Percentiles rank a stretch among this genome's conserved stretches.
These are phyloP conservation scores for Stichodactyla helianthus DNA, from an alignment of 64 coral and sea anemone species.

Conservation along the genomic window DNA sequence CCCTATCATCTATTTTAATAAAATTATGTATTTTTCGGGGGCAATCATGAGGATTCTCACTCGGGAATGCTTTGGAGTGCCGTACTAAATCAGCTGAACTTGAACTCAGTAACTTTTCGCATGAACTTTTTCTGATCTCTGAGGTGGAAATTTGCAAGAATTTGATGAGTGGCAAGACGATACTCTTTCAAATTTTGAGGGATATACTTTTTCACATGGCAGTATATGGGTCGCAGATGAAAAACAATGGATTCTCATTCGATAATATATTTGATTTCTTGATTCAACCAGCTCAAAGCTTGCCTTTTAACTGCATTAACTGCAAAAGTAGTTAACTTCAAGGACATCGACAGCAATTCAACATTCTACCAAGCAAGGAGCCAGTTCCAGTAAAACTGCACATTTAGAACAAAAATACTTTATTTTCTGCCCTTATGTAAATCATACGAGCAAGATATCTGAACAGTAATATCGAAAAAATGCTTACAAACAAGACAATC, in stretches of 20 bases:
- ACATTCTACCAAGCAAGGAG: not conserved
- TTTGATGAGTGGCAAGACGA: too few relatives aligned
- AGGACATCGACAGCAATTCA: not conserved
- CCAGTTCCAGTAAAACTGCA: not conserved
- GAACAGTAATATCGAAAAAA: not conserved
- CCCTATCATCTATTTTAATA: slow-evolving; percentile 30
- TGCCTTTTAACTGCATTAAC: not conserved
- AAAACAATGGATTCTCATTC: too few relatives aligned
- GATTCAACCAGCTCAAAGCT: too few relatives aligned
- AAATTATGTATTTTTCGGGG: slow-evolving; percentile 20
- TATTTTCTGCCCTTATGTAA: too few relatives aligned
- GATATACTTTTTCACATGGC: too few relatives aligned
- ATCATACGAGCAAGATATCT: not conserved
- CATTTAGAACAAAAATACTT: not conserved
- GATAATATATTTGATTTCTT: too few relatives aligned
- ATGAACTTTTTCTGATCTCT: not conserved
- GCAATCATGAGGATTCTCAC: slow-evolving; percentile 43
- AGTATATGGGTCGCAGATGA: too few relatives aligned
- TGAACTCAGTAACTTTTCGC: not conserved
- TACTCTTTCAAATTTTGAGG: too few relatives aligned
- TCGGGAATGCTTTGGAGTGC: slow-evolving; percentile 37
- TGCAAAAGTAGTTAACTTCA: not conserved
- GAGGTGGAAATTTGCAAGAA: too few relatives aligned
- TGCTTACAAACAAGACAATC: not conserved
- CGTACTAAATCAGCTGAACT: not conserved